Evolutionary conservation across 2,113 vertebrate genomes (phyloP), one percentile per base, ranked within the genome.

Genomic region (Mirza zaza): DNA sequence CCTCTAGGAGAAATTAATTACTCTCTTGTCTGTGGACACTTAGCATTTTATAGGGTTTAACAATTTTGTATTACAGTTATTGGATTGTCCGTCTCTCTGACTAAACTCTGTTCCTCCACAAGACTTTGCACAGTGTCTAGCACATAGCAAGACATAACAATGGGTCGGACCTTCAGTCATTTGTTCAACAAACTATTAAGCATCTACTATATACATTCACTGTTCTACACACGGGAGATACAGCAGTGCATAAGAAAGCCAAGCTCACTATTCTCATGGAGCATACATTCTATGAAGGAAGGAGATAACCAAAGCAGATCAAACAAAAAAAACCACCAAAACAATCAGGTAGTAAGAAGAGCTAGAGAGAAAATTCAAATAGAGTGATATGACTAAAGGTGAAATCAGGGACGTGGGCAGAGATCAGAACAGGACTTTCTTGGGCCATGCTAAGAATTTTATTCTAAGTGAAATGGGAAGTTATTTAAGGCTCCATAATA

Each of bases 1-100:
- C 80, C 85, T 90, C 48, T 76, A 94, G 63, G n/a, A 94, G 29
- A 95, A 84, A 92, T 93, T 63, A 83, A 70, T 93, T 95, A 71
- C 86, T 91, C 63, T 93, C 65, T 77, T 68, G 50, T 50, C 55
- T 57, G 63, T 67, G 73, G 48, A 29, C 67, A 39, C 39, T 68
- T 13, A 93, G 55, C 61, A 93, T 95, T 90, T 87, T 67, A 45
- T 73, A 73, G 55, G 57, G 86, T 42, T 84, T 80, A 83, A 59
- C 34, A 90, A 14, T 90, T 81, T 48, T 70, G 11, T 68, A 85
- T 85, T 73, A 81, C 1, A 65, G 59, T 55, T 77, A 76, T 45
- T 83, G 36, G 48, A 80, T 15, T 91, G 29, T 34, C 67, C 55
- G 3, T 76, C 76, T 92, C 76, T 50, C 23, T 70, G 21, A 75